A percentile compares a stretch with the other conserved stretches of the same genome.
Conservation (phyloP, 2,888 invertebrate species). For the Pachydiplax longipennis region DNA sequence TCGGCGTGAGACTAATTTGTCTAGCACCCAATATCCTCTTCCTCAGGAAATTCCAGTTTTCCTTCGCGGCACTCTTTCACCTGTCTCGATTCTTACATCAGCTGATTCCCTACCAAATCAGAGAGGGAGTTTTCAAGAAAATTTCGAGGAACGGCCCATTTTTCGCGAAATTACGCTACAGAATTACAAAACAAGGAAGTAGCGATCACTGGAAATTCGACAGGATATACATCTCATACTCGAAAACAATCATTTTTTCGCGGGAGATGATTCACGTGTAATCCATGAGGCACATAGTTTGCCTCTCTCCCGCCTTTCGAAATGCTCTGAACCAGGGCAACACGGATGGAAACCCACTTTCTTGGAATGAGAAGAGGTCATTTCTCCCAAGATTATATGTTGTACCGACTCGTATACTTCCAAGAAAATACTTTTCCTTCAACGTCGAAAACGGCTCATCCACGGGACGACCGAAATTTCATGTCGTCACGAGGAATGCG, state of each 20-base stretch:
- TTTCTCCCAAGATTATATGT: background rate
- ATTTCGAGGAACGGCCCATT: too few relatives aligned
- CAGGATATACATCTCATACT: background rate
- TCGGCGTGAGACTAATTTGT: too few relatives aligned
- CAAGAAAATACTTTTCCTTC: background rate
- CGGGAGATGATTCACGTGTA: background rate
- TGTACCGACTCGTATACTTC: background rate
- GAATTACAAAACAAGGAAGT: background rate
- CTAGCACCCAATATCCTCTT: too few relatives aligned
- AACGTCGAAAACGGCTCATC: background rate
- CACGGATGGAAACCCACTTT: background rate
- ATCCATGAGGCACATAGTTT: background rate
- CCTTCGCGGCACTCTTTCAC: too few relatives aligned
- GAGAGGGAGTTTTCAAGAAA: too few relatives aligned
- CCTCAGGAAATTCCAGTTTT: too few relatives aligned
- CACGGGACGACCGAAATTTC: background rate
- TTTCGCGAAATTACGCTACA: background rate
- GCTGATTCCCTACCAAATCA: too few relatives aligned
- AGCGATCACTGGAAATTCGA: background rate
- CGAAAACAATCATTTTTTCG: background rate
- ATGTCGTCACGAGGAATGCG: background rate
- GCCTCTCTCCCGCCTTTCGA: background rate
- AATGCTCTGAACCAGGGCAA: background rate
- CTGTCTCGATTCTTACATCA: too few relatives aligned
- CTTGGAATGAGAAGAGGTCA: background rate